A percentile compares a stretch with the other conserved stretches of the same genome.
Evolutionary conservation across 1,140 invertebrate species (phyloP).

Genomic region (Sycophila sp.): DNA sequence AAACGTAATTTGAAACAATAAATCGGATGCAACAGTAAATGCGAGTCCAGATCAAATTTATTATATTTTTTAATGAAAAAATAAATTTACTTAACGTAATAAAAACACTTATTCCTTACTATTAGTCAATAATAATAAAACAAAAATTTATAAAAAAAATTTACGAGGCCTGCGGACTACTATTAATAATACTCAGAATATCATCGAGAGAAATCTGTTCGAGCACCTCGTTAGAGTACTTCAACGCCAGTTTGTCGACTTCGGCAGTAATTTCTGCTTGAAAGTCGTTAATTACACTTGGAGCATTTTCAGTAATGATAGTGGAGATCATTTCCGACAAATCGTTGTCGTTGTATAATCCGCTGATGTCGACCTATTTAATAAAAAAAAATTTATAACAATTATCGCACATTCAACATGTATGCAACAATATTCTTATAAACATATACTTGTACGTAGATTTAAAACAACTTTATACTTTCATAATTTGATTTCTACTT

Average conservation of each 20-base stretch:
- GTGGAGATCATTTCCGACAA: constrained; percentile 37
- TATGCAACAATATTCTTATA: too few relatives aligned
- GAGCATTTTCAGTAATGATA: constrained; percentile 36
- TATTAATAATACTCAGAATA: constrained; percentile 10
- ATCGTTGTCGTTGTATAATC: constrained; percentile 40
- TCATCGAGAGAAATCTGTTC: constrained; percentile 18
- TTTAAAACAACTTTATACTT: too few relatives aligned
- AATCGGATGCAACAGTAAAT: background rate
- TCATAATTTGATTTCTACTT: background rate
- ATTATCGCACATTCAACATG: background rate
- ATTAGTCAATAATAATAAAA: too few relatives aligned
- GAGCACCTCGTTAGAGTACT: constrained; percentile 12
- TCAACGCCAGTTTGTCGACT: constrained; percentile 20
- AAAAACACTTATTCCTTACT: too few relatives aligned
- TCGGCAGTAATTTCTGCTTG: constrained; percentile 29
- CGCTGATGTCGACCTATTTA: constrained; percentile 40
- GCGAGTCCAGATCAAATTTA: background rate
- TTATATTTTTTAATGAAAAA: background rate
- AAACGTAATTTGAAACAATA: background rate
- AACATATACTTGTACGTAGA: too few relatives aligned
- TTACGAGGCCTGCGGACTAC: too few relatives aligned
- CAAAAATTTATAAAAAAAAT: too few relatives aligned
- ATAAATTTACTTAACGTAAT: background rate
- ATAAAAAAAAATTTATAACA: background rate
- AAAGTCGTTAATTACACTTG: constrained; percentile 28